A percentile compares a stretch with the other conserved stretches of the same genome.
Conservation (phyloP, 2,797 vertebrate genomes). For the Ispidina lecontei region DNA sequence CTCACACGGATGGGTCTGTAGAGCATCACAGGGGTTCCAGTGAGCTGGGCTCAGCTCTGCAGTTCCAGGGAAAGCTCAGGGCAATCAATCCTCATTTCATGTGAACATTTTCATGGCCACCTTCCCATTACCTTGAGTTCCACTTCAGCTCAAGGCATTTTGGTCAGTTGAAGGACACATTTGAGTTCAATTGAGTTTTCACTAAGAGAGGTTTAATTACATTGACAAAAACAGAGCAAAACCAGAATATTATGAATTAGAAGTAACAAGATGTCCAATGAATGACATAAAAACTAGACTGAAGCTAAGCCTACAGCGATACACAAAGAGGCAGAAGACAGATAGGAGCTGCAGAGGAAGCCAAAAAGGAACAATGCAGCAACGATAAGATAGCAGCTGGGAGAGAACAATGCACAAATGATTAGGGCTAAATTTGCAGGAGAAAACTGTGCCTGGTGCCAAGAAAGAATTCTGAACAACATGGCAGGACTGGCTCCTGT, state of each 20-base stretch:
- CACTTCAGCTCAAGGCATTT: neutral
- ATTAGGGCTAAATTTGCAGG: neutral
- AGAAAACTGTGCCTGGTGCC: neutral
- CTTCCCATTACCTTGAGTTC: neutral
- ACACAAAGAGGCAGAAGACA: slow-evolving; percentile 13
- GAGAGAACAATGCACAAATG: slow-evolving; percentile 32
- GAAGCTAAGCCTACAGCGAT: neutral
- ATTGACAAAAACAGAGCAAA: neutral
- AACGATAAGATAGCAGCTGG: slow-evolving; percentile 16
- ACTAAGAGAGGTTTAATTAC: neutral
- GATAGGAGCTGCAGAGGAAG: slow-evolving; percentile 14
- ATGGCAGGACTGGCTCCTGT: neutral
- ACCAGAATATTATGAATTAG: neutral
- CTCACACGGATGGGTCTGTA: neutral
- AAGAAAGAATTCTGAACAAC: neutral
- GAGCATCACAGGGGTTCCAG: neutral
- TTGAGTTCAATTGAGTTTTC: neutral
- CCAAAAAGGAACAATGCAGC: neutral
- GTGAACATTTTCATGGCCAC: neutral
- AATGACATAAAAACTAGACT: slow-evolving; percentile 11
- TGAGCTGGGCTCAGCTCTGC: neutral
- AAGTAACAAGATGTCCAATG: neutral
- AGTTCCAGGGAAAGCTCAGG: neutral
- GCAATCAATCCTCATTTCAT: neutral
- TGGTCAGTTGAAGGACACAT: neutral